These are phyloP conservation scores for Epirrita christyi DNA, from an alignment of 2,888 invertebrate species.

Conservation along the genomic window DNA sequence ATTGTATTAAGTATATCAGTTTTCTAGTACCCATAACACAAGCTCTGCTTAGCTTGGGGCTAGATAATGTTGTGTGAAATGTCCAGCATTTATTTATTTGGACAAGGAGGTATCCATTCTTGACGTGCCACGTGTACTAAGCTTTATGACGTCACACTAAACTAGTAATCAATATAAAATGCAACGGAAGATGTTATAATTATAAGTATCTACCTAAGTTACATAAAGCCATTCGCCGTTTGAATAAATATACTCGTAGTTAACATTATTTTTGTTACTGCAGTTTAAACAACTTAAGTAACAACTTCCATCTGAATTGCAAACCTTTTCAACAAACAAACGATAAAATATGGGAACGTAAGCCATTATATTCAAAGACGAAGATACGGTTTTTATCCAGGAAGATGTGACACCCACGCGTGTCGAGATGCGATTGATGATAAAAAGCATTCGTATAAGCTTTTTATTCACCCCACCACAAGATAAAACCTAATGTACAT, in stretches of 20 bases:
- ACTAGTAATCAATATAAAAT: background rate
- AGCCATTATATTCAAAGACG: slow-evolving; percentile 60
- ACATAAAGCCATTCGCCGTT: background rate
- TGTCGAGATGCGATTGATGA: slow-evolving; percentile 42
- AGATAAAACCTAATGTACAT: slow-evolving; percentile 8
- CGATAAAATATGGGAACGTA: slow-evolving; percentile 57
- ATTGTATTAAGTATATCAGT: too few species aligned
- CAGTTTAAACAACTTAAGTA: slow-evolving; percentile 45
- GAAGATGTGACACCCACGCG: slow-evolving; percentile 53
- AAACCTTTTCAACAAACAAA: slow-evolving; percentile 57
- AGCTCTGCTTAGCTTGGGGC: too few species aligned
- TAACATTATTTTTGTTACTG: slow-evolving; percentile 41
- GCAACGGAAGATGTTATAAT: background rate
- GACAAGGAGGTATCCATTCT: too few species aligned
- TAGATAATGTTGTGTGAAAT: too few species aligned
- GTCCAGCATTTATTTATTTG: too few species aligned
- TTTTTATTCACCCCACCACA: slow-evolving; percentile 46
- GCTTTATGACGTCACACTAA: too few species aligned
- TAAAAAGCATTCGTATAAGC: slow-evolving; percentile 51
- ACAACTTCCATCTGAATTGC: slow-evolving; percentile 53
- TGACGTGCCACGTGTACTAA: too few species aligned
- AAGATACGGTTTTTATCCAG: slow-evolving; percentile 49
- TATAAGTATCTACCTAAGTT: background rate
- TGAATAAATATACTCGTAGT: slow-evolving; percentile 23
- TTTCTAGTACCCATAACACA: too few species aligned